Evolutionary conservation across 2,113 vertebrate species (phyloP).

Genomic region (Pelodiscus sinensis): DNA sequence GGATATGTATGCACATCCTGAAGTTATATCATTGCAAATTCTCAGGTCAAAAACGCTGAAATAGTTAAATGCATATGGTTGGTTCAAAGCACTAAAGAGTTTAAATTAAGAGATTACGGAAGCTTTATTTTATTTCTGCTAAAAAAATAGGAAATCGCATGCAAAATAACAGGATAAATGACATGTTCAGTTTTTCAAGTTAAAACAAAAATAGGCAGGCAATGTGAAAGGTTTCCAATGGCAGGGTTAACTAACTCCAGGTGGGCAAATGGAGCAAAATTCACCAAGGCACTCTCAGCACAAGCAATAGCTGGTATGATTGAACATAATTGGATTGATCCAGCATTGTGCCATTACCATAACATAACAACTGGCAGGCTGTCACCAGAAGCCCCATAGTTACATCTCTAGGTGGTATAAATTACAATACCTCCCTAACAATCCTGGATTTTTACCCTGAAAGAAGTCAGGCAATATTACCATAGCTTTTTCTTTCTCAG

Average conservation of each 20-base stretch:
- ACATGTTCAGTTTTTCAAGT: neutral
- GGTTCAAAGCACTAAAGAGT: neutral
- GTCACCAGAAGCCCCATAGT: no score
- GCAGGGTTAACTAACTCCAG: neutral
- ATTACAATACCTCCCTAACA: neutral
- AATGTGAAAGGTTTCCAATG: neutral
- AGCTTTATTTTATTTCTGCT: neutral
- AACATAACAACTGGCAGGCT: no score
- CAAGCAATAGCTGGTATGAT: no score
- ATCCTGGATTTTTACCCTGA: neutral
- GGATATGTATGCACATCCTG: neutral
- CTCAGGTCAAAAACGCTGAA: neutral
- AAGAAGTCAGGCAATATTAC: no score
- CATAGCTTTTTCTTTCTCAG: no score
- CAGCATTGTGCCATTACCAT: no score
- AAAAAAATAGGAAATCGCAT: neutral
- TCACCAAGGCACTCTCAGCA: neutral
- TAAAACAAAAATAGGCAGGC: neutral
- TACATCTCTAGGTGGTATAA: neutral
- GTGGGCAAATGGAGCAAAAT: neutral
- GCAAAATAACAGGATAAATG: neutral
- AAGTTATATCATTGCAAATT: neutral
- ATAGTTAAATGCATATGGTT: neutral
- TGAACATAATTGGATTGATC: no score
- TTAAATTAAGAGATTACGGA: neutral